Base-by-base conservation (phyloP, 2,888 invertebrate genomes). In the Rhamnusium bicolor region DNA sequence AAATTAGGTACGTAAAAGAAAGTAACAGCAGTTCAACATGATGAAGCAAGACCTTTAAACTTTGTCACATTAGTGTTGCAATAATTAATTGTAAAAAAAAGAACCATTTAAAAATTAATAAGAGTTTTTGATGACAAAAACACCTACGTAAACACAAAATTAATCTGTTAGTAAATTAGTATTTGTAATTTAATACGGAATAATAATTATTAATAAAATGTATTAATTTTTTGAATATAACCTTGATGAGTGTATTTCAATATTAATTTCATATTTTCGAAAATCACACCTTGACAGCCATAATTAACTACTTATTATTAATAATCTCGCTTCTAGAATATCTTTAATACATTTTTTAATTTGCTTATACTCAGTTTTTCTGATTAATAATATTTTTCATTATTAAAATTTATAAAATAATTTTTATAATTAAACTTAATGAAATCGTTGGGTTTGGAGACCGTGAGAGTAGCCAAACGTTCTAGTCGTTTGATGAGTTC, bases 251-350 rank as follows among this genome's bases (percentile, higher is more conserved):
- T n/a, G 40, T n/a, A 40, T 40, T 40, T 40, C 40, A 12, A n/a
- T 40, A 40, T 40, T 40, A 40, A 40, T 40, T 40, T 40, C 40
- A 40, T 40, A 40, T 40, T 40, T 40, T 40, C 40, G 40, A 40
- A 40, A 40, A 40, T 54, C n/a, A 58, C 29, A 58, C 58, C 58
- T 58, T 58, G 58, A 58, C 16, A 16, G 18, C 18, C 32, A 8
- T 32, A 58, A 58, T 58, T 58, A 32, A 24, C 24, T 54, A 19
- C 32, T 58, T 18, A 32, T 58, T 18, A 32, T 24, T 58, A 29
- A 29, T 18, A 29, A 32, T 58, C 8, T 32, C 3, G 40, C 40
- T n/a, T 40, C 40, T 40, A 40, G 1, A 0, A 40, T 4, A 40
- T 40, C n/a, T 40, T 40, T 40, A 40, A 40, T 40, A 40, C 12